These are phyloP conservation scores for Acarapis woodi DNA, from an alignment of 1,140 invertebrate species.

Conservation along the genomic window DNA sequence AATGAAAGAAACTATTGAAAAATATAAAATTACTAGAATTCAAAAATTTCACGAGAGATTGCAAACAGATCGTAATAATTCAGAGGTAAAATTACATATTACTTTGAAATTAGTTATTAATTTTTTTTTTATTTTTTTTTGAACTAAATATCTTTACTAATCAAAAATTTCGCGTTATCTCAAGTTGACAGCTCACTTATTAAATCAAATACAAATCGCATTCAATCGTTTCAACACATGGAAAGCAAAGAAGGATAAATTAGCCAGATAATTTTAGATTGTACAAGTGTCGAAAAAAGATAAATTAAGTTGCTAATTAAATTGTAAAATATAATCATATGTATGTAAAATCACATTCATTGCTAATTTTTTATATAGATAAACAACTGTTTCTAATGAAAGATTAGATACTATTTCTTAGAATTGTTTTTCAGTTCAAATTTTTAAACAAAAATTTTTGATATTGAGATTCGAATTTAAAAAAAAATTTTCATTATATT, in stretches of 20 bases:
- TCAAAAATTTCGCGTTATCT: conserved; percentile 3
- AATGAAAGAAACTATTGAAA: conserved; percentile 57
- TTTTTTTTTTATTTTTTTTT: not conserved
- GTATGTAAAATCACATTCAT: no score
- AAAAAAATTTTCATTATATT: no score
- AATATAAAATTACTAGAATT: conserved; percentile 55
- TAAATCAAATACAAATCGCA: conserved; percentile 46
- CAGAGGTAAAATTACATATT: conserved; percentile 4
- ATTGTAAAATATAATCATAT: no score
- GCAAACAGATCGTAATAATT: conserved; percentile 11
- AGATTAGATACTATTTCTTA: no score
- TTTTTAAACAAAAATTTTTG: no score
- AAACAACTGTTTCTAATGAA: no score
- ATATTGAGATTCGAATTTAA: no score
- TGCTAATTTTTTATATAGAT: no score
- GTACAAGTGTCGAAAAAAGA: no score
- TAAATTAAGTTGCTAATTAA: no score
- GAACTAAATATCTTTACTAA: not conserved
- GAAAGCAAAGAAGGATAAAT: conserved; percentile 22
- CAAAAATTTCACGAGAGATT: conserved; percentile 25
- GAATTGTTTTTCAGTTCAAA: no score
- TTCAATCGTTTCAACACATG: conserved; percentile 50
- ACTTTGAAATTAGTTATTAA: not conserved
- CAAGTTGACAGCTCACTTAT: conserved; percentile 49
- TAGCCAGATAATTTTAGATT: conserved; percentile 4